Conservation (phyloP, 1,140 invertebrate genomes). For the Gyrodactylus bullatarudis region DNA sequence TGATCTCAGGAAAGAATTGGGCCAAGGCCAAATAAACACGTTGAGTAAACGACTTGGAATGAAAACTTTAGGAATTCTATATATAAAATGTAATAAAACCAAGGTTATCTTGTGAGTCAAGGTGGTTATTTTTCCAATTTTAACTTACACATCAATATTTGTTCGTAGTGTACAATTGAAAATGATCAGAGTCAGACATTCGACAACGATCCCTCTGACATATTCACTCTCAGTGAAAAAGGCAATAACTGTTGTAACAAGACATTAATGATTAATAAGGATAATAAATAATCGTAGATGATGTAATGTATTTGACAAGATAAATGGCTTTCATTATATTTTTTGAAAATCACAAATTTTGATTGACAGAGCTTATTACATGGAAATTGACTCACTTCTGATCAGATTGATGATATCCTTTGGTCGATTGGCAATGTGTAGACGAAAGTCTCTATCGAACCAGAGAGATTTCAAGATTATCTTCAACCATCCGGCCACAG, state of each 20-base stretch:
- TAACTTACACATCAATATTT: background rate
- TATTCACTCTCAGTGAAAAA: background rate
- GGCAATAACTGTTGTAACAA: background rate
- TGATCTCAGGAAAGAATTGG: background rate
- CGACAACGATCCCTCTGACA: background rate
- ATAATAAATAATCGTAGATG: background rate
- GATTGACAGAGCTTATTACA: background rate
- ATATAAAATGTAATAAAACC: too few relatives aligned
- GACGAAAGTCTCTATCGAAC: background rate
- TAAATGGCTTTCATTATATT: background rate
- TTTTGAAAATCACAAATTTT: too few relatives aligned
- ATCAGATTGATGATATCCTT: background rate
- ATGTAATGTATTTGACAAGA: background rate
- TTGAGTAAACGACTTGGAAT: background rate
- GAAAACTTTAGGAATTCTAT: background rate
- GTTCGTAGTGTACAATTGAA: background rate
- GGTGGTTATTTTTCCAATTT: too few relatives aligned
- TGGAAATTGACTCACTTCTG: background rate
- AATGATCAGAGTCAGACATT: background rate
- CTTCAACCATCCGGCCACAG: background rate
- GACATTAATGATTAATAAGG: background rate
- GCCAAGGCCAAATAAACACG: background rate
- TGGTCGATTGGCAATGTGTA: background rate
- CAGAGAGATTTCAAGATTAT: background rate
- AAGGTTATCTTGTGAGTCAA: too few relatives aligned